Conservation (phyloP, 2,113 vertebrate species). For the Ophthalmolycus amberensis region DNA sequence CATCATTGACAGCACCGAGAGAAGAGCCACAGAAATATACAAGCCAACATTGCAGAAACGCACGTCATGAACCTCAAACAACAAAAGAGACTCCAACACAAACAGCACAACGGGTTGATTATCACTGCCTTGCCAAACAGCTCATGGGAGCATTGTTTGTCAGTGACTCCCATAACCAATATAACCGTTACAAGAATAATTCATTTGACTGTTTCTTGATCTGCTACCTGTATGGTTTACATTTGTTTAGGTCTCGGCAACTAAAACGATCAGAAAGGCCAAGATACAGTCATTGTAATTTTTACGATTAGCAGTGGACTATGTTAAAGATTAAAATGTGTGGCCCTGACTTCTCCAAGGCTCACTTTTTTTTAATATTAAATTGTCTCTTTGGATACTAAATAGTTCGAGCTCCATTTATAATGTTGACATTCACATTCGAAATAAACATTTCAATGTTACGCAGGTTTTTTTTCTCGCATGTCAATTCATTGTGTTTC, state of each 20-base stretch:
- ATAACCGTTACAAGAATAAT: background rate
- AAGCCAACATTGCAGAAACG: background rate
- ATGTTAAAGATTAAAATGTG: background rate
- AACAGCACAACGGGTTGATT: background rate
- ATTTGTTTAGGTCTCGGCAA: background rate
- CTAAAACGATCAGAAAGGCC: background rate
- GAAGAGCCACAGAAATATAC: constrained; percentile 6
- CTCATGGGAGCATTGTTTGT: background rate
- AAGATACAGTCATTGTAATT: no score
- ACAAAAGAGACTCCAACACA: background rate
- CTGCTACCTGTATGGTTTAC: background rate
- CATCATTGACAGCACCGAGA: background rate
- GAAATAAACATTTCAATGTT: background rate
- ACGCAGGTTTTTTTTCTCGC: background rate
- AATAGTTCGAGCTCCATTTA: background rate
- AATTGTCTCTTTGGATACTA: background rate
- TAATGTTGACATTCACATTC: background rate
- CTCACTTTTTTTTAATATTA: background rate
- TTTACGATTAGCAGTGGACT: no score
- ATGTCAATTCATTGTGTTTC: background rate
- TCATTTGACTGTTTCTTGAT: background rate
- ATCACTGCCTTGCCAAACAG: background rate
- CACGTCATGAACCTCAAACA: background rate
- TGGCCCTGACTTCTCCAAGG: background rate
- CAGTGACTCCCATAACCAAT: background rate